Evolutionary conservation across 1,140 invertebrate species (phyloP).

Genomic region (Asbolus verrucosus): DNA sequence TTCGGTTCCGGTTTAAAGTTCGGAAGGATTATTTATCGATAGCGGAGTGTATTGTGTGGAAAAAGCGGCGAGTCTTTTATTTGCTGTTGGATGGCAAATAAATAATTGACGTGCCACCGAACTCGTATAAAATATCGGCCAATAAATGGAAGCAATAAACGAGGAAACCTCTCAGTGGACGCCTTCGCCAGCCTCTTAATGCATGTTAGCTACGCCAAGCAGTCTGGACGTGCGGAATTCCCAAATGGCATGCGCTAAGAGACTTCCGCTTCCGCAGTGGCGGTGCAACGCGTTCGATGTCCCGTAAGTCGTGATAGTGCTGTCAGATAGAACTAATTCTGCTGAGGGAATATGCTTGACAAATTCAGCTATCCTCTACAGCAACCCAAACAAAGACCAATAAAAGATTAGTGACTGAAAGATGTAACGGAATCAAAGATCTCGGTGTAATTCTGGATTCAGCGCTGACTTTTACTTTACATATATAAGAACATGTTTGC

Average conservation of each 20-base stretch:
- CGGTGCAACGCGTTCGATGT: conserved; percentile 49
- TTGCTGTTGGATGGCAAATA: conserved; percentile 17
- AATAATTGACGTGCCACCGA: conserved; percentile 26
- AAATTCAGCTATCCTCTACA: no score
- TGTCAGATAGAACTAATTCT: conserved; percentile 38
- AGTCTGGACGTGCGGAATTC: conserved; percentile 42
- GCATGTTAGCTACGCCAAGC: conserved; percentile 34
- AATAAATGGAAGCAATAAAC: conserved; percentile 35
- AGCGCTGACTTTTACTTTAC: no score
- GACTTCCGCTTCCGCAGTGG: conserved; percentile 46
- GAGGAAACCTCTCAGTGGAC: conserved; percentile 27
- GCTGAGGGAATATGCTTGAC: conserved; percentile 44
- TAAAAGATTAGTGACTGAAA: no score
- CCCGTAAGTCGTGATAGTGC: conserved; percentile 33
- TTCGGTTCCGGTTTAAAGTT: conserved; percentile 19
- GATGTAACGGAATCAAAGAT: no score
- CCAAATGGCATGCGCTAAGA: conserved; percentile 44
- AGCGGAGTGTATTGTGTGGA: conserved; percentile 15
- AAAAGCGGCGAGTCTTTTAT: background rate
- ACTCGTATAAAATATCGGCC: conserved; percentile 24
- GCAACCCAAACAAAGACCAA: no score
- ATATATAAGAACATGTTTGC: no score
- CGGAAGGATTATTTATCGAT: conserved; percentile 19
- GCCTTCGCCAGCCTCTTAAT: conserved; percentile 26
- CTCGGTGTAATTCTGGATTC: no score